Conservation (phyloP, 2,888 invertebrate species). For the Atherix ibis region DNA sequence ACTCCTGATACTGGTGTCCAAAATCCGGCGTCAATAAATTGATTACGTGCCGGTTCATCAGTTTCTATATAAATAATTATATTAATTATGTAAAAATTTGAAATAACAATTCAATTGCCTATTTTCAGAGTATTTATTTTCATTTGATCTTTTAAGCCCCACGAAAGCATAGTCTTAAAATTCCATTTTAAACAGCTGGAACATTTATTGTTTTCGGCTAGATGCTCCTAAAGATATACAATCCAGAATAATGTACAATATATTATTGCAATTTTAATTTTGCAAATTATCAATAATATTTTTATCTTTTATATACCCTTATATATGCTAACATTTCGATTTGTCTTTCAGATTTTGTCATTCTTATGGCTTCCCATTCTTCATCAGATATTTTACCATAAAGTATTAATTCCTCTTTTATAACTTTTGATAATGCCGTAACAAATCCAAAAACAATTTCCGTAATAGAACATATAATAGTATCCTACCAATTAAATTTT, state of each 20-base stretch:
- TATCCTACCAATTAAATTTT: constrained; percentile 34
- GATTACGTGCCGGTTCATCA: no score
- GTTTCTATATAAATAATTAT: neutral
- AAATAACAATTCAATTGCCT: constrained; percentile 1
- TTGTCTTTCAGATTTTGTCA: constrained; percentile 49
- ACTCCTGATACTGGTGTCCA: constrained; percentile 63
- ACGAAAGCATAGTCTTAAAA: constrained; percentile 40
- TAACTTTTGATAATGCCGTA: constrained; percentile 49
- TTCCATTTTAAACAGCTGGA: constrained; percentile 42
- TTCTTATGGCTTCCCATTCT: constrained; percentile 68
- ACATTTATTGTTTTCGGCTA: constrained; percentile 29
- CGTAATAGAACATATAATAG: constrained; percentile 49
- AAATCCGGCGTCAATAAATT: constrained; percentile 41
- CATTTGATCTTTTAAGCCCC: constrained; percentile 34
- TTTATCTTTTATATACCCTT: no score
- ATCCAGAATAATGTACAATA: no score
- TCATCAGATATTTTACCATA: constrained; percentile 65
- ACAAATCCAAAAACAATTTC: constrained; percentile 51
- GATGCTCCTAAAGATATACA: constrained; percentile 19
- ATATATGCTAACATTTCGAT: constrained; percentile 47
- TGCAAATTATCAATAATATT: no score
- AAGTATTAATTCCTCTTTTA: constrained; percentile 53
- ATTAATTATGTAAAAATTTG: neutral
- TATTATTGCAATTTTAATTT: no score
- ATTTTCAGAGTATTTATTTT: constrained; percentile 13